Conservation (phyloP, 2,888 invertebrate genomes). For the Plagiodera versicolora region DNA sequence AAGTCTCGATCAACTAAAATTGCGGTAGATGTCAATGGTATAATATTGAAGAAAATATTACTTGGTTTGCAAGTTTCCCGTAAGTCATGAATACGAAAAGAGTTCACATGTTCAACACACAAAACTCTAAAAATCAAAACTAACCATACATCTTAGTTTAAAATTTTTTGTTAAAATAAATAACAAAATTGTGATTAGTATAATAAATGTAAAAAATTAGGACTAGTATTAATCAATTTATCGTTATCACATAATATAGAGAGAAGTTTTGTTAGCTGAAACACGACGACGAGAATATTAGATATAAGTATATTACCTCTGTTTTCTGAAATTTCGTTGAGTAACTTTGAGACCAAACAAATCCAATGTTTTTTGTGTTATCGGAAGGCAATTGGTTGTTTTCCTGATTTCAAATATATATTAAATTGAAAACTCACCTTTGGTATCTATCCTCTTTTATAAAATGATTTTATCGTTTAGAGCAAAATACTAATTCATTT, state of each 20-base stretch:
- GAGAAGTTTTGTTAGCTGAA: neutral
- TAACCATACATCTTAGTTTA: neutral
- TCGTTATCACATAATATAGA: neutral
- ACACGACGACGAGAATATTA: too few relatives aligned
- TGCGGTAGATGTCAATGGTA: neutral
- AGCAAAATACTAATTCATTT: too few relatives aligned
- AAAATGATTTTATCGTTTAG: too few relatives aligned
- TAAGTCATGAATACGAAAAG: neutral
- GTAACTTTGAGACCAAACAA: too few relatives aligned
- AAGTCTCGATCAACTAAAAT: neutral
- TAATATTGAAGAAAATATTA: neutral
- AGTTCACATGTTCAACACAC: neutral
- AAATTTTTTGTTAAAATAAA: neutral
- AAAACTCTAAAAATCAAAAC: neutral
- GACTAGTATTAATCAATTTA: conserved; percentile 22
- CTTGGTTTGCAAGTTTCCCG: neutral
- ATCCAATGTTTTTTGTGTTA: too few relatives aligned
- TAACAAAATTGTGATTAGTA: conserved; percentile 11
- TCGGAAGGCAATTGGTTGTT: too few relatives aligned
- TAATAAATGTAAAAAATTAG: conserved; percentile 22
- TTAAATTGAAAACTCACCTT: too few relatives aligned
- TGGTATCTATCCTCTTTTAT: too few relatives aligned
- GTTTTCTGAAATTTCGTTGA: too few relatives aligned
- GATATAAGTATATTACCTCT: too few relatives aligned
- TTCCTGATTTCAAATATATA: too few relatives aligned